These are phyloP conservation scores for Capricornis sumatraensis DNA, from an alignment of 2,113 vertebrate species.

Conservation along the genomic window DNA sequence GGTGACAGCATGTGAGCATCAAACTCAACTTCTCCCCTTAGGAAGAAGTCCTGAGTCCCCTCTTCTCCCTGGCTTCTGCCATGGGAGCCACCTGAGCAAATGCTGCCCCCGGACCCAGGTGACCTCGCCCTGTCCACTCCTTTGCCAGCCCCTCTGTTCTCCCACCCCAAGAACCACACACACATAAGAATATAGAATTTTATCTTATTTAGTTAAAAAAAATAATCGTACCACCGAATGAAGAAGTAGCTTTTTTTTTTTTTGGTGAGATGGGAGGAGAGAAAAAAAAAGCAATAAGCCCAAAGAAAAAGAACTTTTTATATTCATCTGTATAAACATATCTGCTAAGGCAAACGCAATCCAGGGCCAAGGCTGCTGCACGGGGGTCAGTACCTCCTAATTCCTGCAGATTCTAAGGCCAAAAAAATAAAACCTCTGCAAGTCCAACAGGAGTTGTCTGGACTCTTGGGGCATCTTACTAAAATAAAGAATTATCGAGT, in stretches of 20 bases:
- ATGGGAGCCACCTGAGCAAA: neutral
- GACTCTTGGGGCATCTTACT: neutral
- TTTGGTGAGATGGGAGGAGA: neutral
- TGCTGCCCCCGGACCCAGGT: neutral
- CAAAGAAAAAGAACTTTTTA: constrained; percentile 41
- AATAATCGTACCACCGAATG: constrained; percentile 69
- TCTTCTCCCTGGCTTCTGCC: neutral
- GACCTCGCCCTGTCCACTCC: too few relatives aligned
- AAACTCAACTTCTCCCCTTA: neutral
- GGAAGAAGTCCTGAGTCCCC: neutral
- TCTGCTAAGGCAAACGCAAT: constrained; percentile 56
- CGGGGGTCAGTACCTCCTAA: neutral
- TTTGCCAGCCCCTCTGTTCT: neutral
- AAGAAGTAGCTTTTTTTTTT: constrained; percentile 52
- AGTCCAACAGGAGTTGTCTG: neutral
- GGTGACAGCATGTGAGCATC: neutral
- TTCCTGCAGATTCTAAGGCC: neutral
- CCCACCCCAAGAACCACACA: neutral
- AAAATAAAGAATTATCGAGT: constrained; percentile 54
- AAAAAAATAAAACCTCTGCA: constrained; percentile 52
- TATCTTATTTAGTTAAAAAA: constrained; percentile 81
- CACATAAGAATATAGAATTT: constrained; percentile 81
- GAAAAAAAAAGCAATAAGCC: constrained; percentile 16
- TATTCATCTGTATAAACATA: constrained; percentile 67
- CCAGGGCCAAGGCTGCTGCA: neutral